Base-by-base conservation (phyloP, 2,888 invertebrate genomes). In the Galeopsomyia nigrocyanea region DNA sequence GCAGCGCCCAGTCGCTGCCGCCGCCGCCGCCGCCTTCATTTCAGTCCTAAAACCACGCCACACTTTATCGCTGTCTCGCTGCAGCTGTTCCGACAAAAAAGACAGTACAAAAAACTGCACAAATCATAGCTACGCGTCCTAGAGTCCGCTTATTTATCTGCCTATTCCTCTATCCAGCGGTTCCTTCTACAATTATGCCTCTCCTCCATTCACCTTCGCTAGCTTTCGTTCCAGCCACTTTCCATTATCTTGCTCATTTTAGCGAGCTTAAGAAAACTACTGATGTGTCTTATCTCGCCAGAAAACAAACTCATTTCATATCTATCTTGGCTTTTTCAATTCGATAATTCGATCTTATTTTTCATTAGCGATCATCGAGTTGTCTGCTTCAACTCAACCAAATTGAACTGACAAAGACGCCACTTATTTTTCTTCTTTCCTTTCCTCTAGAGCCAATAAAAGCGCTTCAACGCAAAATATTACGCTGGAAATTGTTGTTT, bases 91-190 rank as follows among this genome's bases (percentile, higher is more conserved):
- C 14, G 69, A 7, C n/a, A n/a, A 17, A 21, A 58, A 31, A 19
- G 14, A 2, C 22, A 22, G 50, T 46, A 46, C 22, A 47, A 6
- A 16, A 39, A 6, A 5, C n/a, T 22, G 19, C 26, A 26, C 16
- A 21, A 17, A 17, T 13, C 64, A n/a, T n/a, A n/a, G 66, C 66
- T 71, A 62, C 75, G 78, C 82, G 83, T 82, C 83, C 83, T 83
- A 83, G 83, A 80, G 78, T 80, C 67, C 71, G 76, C 79, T 81
- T 80, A 80, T 80, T n/a, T n/a, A n/a, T n/a, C n/a, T n/a, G n/a
- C n/a, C n/a, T n/a, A n/a, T n/a, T n/a, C n/a, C 81, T 60, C 31
- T 26, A 3, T 57, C 46, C 46, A 6, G 17, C 58, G 17, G 17
- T 31, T 47, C 49, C 46, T 68, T 62, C n/a, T 56, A n/a, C n/a